A percentile compares a stretch with the other conserved stretches of the same genome.
Evolutionary conservation across 2,888 invertebrate species (phyloP).

Genomic region (Autographa gamma): DNA sequence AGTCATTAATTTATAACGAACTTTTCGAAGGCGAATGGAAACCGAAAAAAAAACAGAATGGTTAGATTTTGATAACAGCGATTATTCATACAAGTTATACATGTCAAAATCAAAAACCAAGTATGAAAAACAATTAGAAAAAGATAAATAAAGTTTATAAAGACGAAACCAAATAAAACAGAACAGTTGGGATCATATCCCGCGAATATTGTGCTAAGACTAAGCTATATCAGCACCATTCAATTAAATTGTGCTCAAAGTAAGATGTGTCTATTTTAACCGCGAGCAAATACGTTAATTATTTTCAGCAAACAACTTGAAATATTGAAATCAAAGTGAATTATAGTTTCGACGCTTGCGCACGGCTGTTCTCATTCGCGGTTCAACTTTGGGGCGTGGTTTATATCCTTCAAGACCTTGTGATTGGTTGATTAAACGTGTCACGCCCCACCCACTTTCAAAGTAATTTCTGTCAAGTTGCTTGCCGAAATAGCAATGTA

Average conservation of each 20-base stretch:
- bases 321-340: background rate
- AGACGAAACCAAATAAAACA: conserved; percentile 30
- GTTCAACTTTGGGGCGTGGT: no score
- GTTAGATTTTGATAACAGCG: background rate
- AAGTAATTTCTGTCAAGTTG: background rate
- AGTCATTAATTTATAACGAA: conserved; percentile 24
- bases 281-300: background rate
- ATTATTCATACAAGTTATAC: background rate
- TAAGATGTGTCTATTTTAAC: conserved; percentile 17
- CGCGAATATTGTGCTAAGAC: conserved; percentile 49
- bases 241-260: conserved; percentile 28
- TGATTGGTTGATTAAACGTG: no score
- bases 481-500: background rate
- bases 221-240: conserved; percentile 38
- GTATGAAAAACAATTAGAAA: background rate
- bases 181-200: conserved; percentile 47
- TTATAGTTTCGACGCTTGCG: no score
- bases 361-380: no score
- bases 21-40: conserved; percentile 4
- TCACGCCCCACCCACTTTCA: no score
- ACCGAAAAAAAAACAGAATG: background rate
- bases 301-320: background rate
- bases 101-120: background rate
- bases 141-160: background rate
- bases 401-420: no score